Conservation (phyloP, 2,888 invertebrate genomes). For the Cerastis leucographa region DNA sequence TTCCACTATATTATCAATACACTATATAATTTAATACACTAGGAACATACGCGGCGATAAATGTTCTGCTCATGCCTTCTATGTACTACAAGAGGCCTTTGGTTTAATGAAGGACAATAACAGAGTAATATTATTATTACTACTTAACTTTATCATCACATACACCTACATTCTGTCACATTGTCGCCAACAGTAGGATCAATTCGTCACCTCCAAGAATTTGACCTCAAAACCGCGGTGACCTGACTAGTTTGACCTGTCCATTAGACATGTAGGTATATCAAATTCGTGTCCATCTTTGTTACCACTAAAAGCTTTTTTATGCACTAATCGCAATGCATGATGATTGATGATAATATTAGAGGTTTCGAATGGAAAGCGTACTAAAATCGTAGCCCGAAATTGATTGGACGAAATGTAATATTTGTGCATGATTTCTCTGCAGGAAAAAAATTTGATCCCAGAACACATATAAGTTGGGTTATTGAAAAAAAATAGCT, state of each 20-base stretch:
- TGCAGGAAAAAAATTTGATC: background rate
- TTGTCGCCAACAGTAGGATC: conserved; percentile 1
- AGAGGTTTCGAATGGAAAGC: background rate
- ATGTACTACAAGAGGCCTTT: too few relatives aligned
- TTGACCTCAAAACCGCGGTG: conserved; percentile 14
- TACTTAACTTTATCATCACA: background rate
- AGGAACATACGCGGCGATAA: too few relatives aligned
- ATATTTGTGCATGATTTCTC: background rate
- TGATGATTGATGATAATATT: conserved; percentile 45
- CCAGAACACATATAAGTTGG: too few relatives aligned
- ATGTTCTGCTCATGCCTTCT: too few relatives aligned
- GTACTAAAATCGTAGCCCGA: background rate
- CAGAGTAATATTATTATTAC: background rate
- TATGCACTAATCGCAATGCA: conserved; percentile 45
- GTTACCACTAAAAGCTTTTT: conserved; percentile 60
- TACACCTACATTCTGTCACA: too few relatives aligned
- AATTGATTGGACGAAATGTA: background rate
- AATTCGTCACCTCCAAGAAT: conserved; percentile 31
- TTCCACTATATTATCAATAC: too few relatives aligned
- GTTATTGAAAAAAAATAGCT: too few relatives aligned
- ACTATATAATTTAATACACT: too few relatives aligned
- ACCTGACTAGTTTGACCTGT: conserved; percentile 14
- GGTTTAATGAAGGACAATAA: too few relatives aligned
- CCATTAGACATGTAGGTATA: conserved; percentile 37
- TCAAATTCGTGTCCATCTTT: conserved; percentile 36